Evolutionary conservation across 2,797 vertebrate species (phyloP), one percentile per base, ranked within the genome.

Genomic region (Psittacula echo): DNA sequence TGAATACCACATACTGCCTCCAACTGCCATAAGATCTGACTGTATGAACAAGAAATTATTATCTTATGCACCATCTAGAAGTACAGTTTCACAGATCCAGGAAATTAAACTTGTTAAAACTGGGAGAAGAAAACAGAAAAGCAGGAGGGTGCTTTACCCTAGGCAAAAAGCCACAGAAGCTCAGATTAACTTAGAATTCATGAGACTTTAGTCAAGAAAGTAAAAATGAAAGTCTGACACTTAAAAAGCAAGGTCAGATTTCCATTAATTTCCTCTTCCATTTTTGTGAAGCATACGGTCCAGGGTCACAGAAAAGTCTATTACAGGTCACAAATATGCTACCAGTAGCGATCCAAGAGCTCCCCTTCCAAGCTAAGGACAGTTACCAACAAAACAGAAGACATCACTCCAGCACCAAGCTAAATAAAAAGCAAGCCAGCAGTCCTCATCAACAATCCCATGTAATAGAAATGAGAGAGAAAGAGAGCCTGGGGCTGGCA

Each of bases 151-250:
- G 21, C 54, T 85, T 72, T 27, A 80, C 44, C 11, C 58, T 32
- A 41, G 27, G 44, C 27, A 74, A 74, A 84, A 90, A 48, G 50
- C 86, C 53, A 58, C 9, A 44, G 37, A 48, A 84, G 47, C 16
- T 56, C 32, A 20, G 41, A 93, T 73, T 71, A 92, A 87, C n/a
- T 75, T 9, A 8, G 27, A 89, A 84, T 48, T 81, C 32, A 60
- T 39, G 45, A 72, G 85, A 74, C 19, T 79, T 42, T 17, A 67
- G 37, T 71, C 37, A 70, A 77, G 41, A 87, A 90, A 79, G 37
- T 50, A 73, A 92, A 95, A 95, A 73, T 54, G 41, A 61, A 84
- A 95, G 67, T 24, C 32, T 50, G 39, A 68, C 29, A 23, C 61
- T 91, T 67, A 47, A 80, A 74, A 60, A 82, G 24, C 24, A 61